Percentiles rank a stretch among this genome's conserved stretches.
Conservation (phyloP, 2,888 invertebrate species). For the Phortica okadai region DNA sequence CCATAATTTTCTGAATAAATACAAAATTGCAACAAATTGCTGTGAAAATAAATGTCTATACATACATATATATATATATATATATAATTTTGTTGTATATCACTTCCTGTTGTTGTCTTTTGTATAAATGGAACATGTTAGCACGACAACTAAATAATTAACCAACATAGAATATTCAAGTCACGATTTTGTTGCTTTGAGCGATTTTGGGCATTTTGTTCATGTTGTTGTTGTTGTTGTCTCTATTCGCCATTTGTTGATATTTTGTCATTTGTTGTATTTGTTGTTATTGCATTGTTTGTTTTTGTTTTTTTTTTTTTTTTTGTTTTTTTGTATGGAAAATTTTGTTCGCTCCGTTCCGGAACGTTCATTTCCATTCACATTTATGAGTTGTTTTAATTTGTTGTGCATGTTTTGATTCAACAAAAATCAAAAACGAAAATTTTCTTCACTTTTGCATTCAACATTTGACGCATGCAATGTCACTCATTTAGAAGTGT, state of each 20-base stretch:
- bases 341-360: background rate
- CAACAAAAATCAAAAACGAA: slow-evolving; percentile 39
- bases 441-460: slow-evolving; percentile 41
- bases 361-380: slow-evolving; percentile 35
- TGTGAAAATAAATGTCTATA: background rate
- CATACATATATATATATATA: background rate
- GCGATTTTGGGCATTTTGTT: background rate
- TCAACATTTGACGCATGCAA: slow-evolving; percentile 25
- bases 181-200: slow-evolving; percentile 50
- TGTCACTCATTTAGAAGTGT: background rate
- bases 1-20: slow-evolving; percentile 51
- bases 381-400: slow-evolving; percentile 60
- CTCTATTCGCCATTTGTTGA: slow-evolving; percentile 22
- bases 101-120: too few relatives aligned
- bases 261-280: slow-evolving; percentile 41
- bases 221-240: background rate
- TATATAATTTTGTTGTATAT: too few relatives aligned
- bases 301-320: background rate
- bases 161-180: slow-evolving; percentile 66
- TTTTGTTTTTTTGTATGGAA: background rate
- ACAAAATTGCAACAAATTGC: slow-evolving; percentile 52
- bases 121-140: background rate
- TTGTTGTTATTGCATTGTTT: background rate
- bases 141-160: slow-evolving; percentile 53
- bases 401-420: slow-evolving; percentile 58